These are phyloP conservation scores for Epinephelus moara DNA, from an alignment of 2,113 vertebrate genomes.

Conservation along the genomic window DNA sequence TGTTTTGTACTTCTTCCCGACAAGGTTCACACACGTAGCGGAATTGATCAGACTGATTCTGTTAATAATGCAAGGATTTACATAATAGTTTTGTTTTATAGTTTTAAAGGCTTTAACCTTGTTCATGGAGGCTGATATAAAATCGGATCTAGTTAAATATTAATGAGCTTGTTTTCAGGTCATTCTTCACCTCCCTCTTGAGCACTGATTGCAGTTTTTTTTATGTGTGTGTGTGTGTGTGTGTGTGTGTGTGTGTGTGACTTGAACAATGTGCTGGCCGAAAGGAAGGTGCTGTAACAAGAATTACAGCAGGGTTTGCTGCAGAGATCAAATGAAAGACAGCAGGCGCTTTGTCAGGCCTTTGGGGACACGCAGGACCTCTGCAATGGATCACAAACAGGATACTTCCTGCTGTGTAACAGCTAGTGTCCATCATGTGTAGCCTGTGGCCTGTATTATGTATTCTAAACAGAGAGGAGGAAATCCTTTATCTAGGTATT, in stretches of 20 bases:
- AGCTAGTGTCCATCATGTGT: neutral
- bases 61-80: neutral
- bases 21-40: neutral
- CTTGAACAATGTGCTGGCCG: conserved; percentile 32
- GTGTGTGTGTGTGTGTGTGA: neutral
- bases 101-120: neutral
- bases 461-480: conserved; percentile 3
- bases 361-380: conserved; percentile 42
- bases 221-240: no score
- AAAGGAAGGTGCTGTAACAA: conserved; percentile 25
- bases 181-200: neutral
- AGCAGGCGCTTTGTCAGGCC: conserved; percentile 49
- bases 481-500: neutral
- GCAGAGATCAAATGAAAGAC: conserved; percentile 77
- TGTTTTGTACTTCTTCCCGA: neutral
- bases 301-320: conserved; percentile 49
- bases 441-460: neutral
- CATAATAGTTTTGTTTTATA: neutral
- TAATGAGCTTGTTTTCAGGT: conserved; percentile 3
- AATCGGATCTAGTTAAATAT: conserved; percentile 15
- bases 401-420: neutral
- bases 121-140: neutral
- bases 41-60: neutral
- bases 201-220: conserved; percentile 25
- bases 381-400: conserved; percentile 36